Evolutionary conservation across 1,140 invertebrate genomes (phyloP), one percentile per base, ranked within the genome.

Genomic region (Drosophila auraria): DNA sequence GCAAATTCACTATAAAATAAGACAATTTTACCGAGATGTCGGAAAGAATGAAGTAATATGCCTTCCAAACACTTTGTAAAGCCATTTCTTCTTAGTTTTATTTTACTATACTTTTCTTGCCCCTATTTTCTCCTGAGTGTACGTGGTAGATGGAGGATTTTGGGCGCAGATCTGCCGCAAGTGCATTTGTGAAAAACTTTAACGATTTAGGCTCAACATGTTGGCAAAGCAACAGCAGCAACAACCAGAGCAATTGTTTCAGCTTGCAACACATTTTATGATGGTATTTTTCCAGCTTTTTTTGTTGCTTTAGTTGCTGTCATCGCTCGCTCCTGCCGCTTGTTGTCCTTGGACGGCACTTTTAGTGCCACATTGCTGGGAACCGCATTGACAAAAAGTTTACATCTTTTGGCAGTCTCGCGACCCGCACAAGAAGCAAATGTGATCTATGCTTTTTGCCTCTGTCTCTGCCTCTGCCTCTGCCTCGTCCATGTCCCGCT

Each of bases 151-250:
- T 50, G 20, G 23, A 40, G 54, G 36, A 36, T 65, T 40, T 47
- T 40, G 63, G 74, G 17, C 33, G 63, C 68, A 36, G 61, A 79
- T 82, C 69, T 79, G 79, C 80, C 80, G 83, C 80, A 82, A 87
- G 83, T 87, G 86, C 86, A 90, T 90, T 90, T 89, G 82, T 80
- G 82, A 86, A 89, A 89, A 90, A 86, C 86, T 89, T 89, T 89
- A 90, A 90, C 86, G 86, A 89, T 89, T 89, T 90, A 89, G 86
- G 86, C 86, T 89, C 86, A 90, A 89, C 86, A 89, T 90, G 83
- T 87, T 87, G 83, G 83, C 73, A 65, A 78, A 63, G 45, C 60
- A 86, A 45, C 75, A 65, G 49, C 49, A 80, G 49, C 49, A 80
- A 51, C 81, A 68, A 77, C 76, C 75, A 78, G 73, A 38, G 62